Evolutionary conservation across 2,113 vertebrate genomes (phyloP), one percentile per base, ranked within the genome.

Genomic region (Danio rerio): DNA sequence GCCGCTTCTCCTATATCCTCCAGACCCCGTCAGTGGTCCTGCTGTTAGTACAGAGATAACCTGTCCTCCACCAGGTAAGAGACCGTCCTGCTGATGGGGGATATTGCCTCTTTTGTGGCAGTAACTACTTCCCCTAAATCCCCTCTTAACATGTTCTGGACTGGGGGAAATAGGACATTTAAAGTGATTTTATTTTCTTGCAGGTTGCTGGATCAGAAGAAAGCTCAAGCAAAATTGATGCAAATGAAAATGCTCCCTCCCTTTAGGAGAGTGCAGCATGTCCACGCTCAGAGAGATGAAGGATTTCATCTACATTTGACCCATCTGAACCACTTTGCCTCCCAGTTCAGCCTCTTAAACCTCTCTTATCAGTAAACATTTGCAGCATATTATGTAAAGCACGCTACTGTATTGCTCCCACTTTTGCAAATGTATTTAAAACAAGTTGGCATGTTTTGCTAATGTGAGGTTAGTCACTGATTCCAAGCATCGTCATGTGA

Each of bases 101-200:
- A 93, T 92, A 94, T 94, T 93, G 92, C 88, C 84, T 91, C 91
- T 84, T 92, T 94, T 94, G 92, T 93, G 88, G 88, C 91, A 93
- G 91, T 92, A 92, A 92, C 93, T 90, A 89, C 87, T 90, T 94
- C 92, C 7, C 91, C 93, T 92, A 90, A 94, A 93, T 93, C 92
- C 89, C 88, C 89, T 91, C 92, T 94, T 92, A 91, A 89, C 85
- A 84, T 87, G 91, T 91, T 91, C 78, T 89, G 89, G 90, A 90
- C 86, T 88, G 81, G 87, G 84, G 88, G 88, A 90, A 92, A 86
- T 31, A 80, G 86, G 83, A 85, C 88, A 88, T 89, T 88, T 91
- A 86, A 72, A 86, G 86, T 81, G 84, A 83, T 15, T 89, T 84
- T 90, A 18, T 83, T 85, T 83, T 88, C 80, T 87, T 88, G 82